Evolutionary conservation across 2,888 invertebrate species (phyloP).

Genomic region (Odontocolon sp.): DNA sequence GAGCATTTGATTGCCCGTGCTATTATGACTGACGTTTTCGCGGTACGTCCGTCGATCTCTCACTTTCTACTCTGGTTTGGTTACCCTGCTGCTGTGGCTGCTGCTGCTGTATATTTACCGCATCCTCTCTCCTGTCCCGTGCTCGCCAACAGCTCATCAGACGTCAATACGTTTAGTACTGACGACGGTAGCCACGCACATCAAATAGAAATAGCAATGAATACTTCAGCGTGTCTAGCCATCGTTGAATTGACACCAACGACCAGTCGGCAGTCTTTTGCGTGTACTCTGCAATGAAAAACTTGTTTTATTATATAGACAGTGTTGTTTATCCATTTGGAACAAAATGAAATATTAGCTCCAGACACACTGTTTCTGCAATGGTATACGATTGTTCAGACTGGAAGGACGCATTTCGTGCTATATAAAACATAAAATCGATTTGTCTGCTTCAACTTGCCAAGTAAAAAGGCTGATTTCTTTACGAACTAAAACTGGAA

Average conservation of each 20-base stretch:
- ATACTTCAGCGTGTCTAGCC: conserved; percentile 40
- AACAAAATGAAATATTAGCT: conserved; percentile 26
- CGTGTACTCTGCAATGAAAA: conserved; percentile 33
- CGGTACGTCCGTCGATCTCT: conserved; percentile 65
- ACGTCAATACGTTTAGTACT: conserved; percentile 43
- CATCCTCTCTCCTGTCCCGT: conserved; percentile 10
- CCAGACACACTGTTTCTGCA: conserved; percentile 28
- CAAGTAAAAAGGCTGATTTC: too few species aligned
- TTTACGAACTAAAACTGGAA: too few species aligned
- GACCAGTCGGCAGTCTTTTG: conserved; percentile 29
- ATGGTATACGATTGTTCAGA: conserved; percentile 18
- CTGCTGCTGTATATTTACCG: conserved; percentile 17
- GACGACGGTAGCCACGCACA: conserved; percentile 21
- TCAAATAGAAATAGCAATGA: conserved; percentile 60
- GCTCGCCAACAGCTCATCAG: conserved; percentile 40
- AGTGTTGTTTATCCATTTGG: neutral
- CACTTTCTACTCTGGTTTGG: conserved; percentile 36
- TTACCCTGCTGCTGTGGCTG: conserved; percentile 9
- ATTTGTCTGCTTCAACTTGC: neutral
- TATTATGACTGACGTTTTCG: conserved; percentile 77
- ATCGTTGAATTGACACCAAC: neutral
- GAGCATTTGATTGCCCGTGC: conserved; percentile 79
- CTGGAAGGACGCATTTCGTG: neutral
- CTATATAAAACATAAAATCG: conserved; percentile 11
- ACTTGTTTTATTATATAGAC: neutral